These are phyloP conservation scores for Aphelenchoides bicaudatus DNA, from an alignment of 2,888 invertebrate species.

Conservation along the genomic window DNA sequence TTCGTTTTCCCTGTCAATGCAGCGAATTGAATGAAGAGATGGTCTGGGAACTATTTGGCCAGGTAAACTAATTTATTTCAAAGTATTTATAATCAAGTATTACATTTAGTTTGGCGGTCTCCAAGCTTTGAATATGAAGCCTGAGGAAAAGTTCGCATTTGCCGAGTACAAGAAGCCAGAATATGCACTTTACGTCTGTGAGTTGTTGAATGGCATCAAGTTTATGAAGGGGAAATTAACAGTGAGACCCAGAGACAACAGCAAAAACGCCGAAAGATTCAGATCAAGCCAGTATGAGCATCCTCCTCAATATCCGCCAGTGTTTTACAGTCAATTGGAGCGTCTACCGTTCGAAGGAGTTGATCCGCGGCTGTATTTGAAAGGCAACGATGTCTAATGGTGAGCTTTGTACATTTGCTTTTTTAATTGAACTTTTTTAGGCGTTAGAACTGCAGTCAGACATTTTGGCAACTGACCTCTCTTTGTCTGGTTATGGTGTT, in stretches of 20 bases:
- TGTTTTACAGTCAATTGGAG: slow-evolving; percentile 1
- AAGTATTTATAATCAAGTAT: no score
- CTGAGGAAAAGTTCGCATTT: background rate
- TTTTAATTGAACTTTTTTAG: no score
- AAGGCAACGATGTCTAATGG: no score
- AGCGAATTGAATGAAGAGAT: slow-evolving; percentile 1
- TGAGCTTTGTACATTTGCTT: no score
- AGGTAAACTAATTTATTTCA: no score
- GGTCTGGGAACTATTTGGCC: slow-evolving; percentile 1
- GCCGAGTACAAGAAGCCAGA: slow-evolving; percentile 5
- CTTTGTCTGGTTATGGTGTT: no score
- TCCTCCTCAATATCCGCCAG: background rate
- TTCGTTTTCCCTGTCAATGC: slow-evolving; percentile 1
- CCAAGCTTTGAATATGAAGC: background rate
- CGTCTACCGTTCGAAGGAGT: background rate
- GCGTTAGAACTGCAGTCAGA: no score
- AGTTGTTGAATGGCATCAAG: slow-evolving; percentile 7
- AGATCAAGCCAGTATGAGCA: no score
- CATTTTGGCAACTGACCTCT: no score
- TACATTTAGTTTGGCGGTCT: slow-evolving; percentile 11
- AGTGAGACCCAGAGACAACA: slow-evolving; percentile 8
- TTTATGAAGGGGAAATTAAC: background rate
- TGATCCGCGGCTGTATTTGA: background rate
- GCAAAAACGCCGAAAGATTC: no score
- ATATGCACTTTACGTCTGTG: slow-evolving; percentile 9